These are phyloP conservation scores for Mythimna lalbum DNA, from an alignment of 2,888 invertebrate genomes.

Conservation along the genomic window DNA sequence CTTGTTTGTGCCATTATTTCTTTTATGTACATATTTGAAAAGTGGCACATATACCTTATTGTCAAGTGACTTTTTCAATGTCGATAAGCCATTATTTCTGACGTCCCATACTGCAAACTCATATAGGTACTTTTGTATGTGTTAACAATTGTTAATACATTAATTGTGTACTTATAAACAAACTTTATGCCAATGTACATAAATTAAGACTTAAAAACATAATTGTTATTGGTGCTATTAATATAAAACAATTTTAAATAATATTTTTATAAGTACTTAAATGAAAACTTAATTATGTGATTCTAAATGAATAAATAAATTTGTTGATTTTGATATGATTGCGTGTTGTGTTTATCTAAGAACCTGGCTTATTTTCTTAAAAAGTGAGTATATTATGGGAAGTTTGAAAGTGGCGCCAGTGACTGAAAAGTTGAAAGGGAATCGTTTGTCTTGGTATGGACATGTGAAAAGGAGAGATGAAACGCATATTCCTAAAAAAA, in stretches of 20 bases:
- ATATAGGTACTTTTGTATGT: conserved; percentile 7
- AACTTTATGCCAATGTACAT: conserved; percentile 46
- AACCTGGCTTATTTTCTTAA: neutral
- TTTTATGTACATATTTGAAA: conserved; percentile 23
- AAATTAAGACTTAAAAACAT: conserved; percentile 64
- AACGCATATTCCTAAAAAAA: no score
- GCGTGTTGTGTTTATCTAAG: conserved; percentile 21
- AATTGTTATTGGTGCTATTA: conserved; percentile 74
- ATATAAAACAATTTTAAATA: conserved; percentile 42
- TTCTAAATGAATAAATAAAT: conserved; percentile 52
- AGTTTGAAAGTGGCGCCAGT: no score
- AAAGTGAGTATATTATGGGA: neutral
- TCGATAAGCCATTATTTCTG: neutral
- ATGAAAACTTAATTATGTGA: conserved; percentile 51
- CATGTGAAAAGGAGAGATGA: no score
- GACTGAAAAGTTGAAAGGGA: no score
- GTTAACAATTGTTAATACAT: conserved; percentile 12
- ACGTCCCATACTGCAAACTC: conserved; percentile 8
- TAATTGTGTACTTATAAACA: conserved; percentile 36
- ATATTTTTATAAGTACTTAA: conserved; percentile 66
- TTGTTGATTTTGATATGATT: conserved; percentile 54
- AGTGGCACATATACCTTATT: conserved; percentile 18
- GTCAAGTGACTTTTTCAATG: conserved; percentile 3
- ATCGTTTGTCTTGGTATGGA: no score
- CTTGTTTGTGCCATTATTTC: conserved; percentile 45